These are phyloP conservation scores for Drosophila nasuta DNA, from an alignment of 1,140 invertebrate species.

Conservation along the genomic window DNA sequence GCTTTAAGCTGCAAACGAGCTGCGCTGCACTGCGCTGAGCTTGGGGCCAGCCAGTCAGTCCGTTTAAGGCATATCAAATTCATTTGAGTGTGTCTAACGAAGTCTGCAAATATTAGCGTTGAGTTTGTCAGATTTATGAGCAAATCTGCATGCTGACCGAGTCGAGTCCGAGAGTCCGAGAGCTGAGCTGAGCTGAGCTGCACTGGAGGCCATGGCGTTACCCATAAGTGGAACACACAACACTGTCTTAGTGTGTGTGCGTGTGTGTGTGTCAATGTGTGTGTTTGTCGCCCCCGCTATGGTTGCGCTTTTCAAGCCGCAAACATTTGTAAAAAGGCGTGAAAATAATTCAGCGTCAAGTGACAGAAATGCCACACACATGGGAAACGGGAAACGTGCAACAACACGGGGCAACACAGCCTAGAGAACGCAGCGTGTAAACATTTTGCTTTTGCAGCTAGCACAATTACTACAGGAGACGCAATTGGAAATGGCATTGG, in stretches of 20 bases:
- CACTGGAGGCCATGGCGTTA: conserved; percentile 62
- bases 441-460: background rate
- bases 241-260: conserved; percentile 2
- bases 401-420: background rate
- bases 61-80: conserved; percentile 83
- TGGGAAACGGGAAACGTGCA: conserved; percentile 22
- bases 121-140: conserved; percentile 84
- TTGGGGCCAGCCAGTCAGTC: conserved; percentile 51
- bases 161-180: conserved; percentile 39
- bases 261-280: conserved; percentile 8
- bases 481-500: background rate
- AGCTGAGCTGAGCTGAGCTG: conserved; percentile 34
- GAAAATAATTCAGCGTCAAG: conserved; percentile 84
- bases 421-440: conserved; percentile 10
- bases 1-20: too few relatives aligned
- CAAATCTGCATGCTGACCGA: conserved; percentile 81
- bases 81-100: conserved; percentile 83
- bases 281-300: conserved; percentile 75
- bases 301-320: conserved; percentile 69
- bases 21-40: background rate
- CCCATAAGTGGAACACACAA: conserved; percentile 75
- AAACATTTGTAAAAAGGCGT: conserved; percentile 84
- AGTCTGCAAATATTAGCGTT: conserved; percentile 83
- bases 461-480: background rate
- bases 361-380: conserved; percentile 83